Evolutionary conservation across 2,113 vertebrate genomes (phyloP), one percentile per base, ranked within the genome.

Genomic region (Microcebus jonahi): DNA sequence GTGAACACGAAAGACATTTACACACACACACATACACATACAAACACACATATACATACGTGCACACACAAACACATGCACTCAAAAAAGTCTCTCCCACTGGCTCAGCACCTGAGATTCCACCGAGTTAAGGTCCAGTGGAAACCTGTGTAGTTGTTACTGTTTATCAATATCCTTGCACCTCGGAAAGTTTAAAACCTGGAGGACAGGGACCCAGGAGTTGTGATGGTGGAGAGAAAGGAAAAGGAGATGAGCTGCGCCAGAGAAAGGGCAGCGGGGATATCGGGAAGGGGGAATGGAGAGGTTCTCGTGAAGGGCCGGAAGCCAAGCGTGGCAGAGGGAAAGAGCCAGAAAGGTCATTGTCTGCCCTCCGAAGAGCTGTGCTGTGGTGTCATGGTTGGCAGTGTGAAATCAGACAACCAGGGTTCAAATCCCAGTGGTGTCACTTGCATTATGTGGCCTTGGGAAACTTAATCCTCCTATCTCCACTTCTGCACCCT

Each of bases 271-370:
- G 21, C 57, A 55, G 31, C 25, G 1, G 1, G 1, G 53, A 14
- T 1, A 34, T 8, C 2, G 1, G 14, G 61, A 3, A 11, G 0
- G 13, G 1, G n/a, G 8, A 8, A 2, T 8, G 48, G 1, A 1
- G 45, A 7, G 17, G 3, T 2, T 8, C 42, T 71, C 68, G 57
- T 36, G 14, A 70, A 55, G 68, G 50, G 36, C 31, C 45, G 17
- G 55, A 65, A 48, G 21, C n/a, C 39, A 59, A 95, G 23, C 65
- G 21, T 0, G 8, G 36, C 7, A 61, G 45, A 57, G 9, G 13
- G 25, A 31, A 85, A 36, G 87, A 63, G 21, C 7, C 42, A 11
- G 23, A 55, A 57, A 67, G 70, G 18, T 36, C 2, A 0, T 39
- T 29, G 20, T 82, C 48, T 39, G 61, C 48, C 57, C 63, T 80